A percentile compares a stretch with the other conserved stretches of the same genome.
Conservation (phyloP, 1,140 invertebrate species). For the Hyles vespertilio region DNA sequence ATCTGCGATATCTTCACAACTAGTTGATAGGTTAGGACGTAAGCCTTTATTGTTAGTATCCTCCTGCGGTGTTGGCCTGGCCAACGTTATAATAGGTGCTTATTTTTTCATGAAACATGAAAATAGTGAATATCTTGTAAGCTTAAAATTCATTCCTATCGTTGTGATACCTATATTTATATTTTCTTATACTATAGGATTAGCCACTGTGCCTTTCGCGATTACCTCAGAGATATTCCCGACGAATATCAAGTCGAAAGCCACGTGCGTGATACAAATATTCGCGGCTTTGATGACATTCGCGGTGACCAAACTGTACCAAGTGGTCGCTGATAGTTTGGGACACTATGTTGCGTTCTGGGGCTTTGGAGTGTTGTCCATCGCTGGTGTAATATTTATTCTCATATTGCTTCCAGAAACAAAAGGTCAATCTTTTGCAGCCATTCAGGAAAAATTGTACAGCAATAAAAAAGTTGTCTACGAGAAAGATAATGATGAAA, state of each 20-base stretch:
- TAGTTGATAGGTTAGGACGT: constrained; percentile 84
- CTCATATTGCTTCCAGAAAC: constrained; percentile 85
- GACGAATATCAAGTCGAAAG: constrained; percentile 82
- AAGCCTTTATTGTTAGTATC: constrained; percentile 81
- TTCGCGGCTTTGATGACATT: constrained; percentile 78
- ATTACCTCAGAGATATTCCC: constrained; percentile 86
- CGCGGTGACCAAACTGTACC: constrained; percentile 84
- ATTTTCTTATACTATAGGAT: constrained; percentile 82
- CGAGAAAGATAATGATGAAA: constrained; percentile 45
- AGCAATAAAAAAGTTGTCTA: constrained; percentile 52
- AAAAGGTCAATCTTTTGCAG: constrained; percentile 84
- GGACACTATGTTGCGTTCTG: constrained; percentile 83
- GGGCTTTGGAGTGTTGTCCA: constrained; percentile 82
- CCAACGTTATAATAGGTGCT: constrained; percentile 76
- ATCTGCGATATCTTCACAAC: constrained; percentile 77
- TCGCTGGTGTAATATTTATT: constrained; percentile 80
- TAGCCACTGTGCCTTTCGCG: constrained; percentile 83
- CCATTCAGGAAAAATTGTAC: constrained; percentile 68
- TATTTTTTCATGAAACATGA: constrained; percentile 78
- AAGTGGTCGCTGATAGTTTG: constrained; percentile 78
- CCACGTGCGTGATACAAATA: constrained; percentile 76
- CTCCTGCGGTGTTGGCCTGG: constrained; percentile 73
- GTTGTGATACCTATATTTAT: constrained; percentile 82
- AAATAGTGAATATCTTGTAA: constrained; percentile 49
- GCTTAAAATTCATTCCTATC: constrained; percentile 79